A percentile compares a stretch with the other conserved stretches of the same genome.
Conservation (phyloP, 2,113 vertebrate genomes). For the Spilogale gracilis region DNA sequence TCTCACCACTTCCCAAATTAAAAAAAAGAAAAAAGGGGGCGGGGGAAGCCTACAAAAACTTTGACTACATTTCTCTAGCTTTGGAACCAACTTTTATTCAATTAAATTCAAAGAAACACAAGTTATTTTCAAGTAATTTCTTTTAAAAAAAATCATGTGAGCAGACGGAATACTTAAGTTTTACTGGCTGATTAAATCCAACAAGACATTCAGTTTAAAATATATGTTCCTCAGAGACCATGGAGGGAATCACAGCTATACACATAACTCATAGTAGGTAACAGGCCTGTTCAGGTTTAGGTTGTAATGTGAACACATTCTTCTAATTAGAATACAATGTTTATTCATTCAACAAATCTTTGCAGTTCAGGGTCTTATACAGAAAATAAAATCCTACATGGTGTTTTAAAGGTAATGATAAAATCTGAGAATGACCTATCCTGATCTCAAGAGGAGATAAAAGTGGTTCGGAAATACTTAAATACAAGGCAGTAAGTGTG, state of each 20-base stretch:
- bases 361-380: background rate
- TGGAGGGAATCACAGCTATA: slow-evolving; percentile 52
- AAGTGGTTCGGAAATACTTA: slow-evolving; percentile 30
- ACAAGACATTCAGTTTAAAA: slow-evolving; percentile 54
- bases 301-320: slow-evolving; percentile 37
- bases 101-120: slow-evolving; percentile 68
- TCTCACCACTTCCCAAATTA: slow-evolving; percentile 50
- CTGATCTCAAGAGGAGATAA: slow-evolving; percentile 56
- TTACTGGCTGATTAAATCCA: slow-evolving; percentile 62
- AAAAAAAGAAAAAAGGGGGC: background rate
- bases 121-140: slow-evolving; percentile 74
- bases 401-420: slow-evolving; percentile 46
- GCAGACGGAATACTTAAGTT: slow-evolving; percentile 65
- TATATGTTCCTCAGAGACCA: background rate
- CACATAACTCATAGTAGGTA: background rate
- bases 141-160: slow-evolving; percentile 71
- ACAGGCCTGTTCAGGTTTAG: slow-evolving; percentile 3
- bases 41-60: background rate
- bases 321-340: slow-evolving; percentile 44
- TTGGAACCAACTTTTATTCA: slow-evolving; percentile 72
- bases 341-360: slow-evolving; percentile 49
- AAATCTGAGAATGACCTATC: slow-evolving; percentile 27
- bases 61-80: slow-evolving; percentile 67
- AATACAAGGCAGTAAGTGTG: slow-evolving; percentile 35
- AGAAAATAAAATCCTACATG: background rate